phyloP scores from a whole-genome alignment of 2,888 invertebrate species.

The Callyntrura guangdongensis region DNA sequence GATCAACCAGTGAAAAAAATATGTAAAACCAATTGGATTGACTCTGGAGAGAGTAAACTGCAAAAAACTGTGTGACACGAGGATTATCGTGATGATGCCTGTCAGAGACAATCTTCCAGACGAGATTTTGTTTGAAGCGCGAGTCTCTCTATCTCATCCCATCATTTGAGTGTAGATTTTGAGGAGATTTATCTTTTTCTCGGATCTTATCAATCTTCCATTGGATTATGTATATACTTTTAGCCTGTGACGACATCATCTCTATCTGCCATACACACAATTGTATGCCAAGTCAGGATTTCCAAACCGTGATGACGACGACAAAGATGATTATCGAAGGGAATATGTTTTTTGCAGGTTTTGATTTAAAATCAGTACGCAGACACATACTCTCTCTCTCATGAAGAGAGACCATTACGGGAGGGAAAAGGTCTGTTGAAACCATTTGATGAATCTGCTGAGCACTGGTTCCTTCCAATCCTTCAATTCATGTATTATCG shows the following conservation, averaged over 20 bases:
- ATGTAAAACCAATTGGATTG: background rate
- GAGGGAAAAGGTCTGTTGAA: background rate
- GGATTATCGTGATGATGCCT: slow-evolving; percentile 57
- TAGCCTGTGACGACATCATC: slow-evolving; percentile 32
- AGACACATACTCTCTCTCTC: background rate
- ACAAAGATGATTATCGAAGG: background rate
- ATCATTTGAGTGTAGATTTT: slow-evolving; percentile 57
- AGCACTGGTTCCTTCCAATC: background rate
- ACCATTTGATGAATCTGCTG: too few species aligned
- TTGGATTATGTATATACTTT: slow-evolving; percentile 76
- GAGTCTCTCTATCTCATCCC: slow-evolving; percentile 76
- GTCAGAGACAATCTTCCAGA: slow-evolving; percentile 11
- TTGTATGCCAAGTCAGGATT: slow-evolving; percentile 45
- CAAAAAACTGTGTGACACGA: slow-evolving; percentile 52
- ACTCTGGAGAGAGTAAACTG: background rate
- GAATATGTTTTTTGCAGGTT: background rate
- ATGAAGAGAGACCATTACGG: too few species aligned
- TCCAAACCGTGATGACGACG: background rate
- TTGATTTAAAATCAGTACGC: background rate
- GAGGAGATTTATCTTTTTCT: slow-evolving; percentile 61
- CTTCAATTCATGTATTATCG: background rate
- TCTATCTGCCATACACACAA: background rate
- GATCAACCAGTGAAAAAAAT: background rate
- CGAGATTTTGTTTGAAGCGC: slow-evolving; percentile 80
- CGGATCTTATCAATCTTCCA: slow-evolving; percentile 81